A percentile compares a stretch with the other conserved stretches of the same genome.
These are phyloP conservation scores for Spongilla lacustris DNA, from an alignment of 37 sponge, comb jelly and placozoan genomes.

Conservation along the genomic window DNA sequence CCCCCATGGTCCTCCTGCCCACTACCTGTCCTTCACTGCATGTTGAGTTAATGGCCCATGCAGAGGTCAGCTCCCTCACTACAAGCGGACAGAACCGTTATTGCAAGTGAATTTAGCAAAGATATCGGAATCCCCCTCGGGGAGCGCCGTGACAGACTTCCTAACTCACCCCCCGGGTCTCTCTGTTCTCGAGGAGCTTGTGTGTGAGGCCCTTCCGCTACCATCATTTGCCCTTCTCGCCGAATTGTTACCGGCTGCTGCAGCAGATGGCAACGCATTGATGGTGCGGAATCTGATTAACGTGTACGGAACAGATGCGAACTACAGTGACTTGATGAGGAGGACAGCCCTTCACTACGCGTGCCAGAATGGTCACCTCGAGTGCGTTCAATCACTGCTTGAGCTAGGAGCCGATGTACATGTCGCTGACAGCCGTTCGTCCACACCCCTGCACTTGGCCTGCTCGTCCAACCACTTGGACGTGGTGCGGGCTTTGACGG, in stretches of 20 bases:
- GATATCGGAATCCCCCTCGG: not conserved
- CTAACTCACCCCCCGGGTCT: not conserved
- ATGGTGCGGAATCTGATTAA: conserved; percentile 4
- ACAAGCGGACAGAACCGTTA: too few species aligned
- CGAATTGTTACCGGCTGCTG: conserved; percentile 6
- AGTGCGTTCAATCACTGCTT: conserved; percentile 23
- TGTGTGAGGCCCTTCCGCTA: not conserved
- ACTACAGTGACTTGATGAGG: conserved; percentile 42
- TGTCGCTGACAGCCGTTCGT: not conserved
- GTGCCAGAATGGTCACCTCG: not conserved
- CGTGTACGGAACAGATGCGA: conserved; percentile 11
- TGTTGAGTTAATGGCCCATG: too few species aligned
- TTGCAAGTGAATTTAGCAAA: too few species aligned
- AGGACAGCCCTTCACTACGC: conserved; percentile 65
- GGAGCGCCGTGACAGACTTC: conserved; percentile 20
- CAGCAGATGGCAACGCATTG: conserved; percentile 7
- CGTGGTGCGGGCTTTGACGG: not conserved
- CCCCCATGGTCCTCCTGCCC: too few species aligned
- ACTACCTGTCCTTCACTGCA: too few species aligned
- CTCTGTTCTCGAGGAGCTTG: not conserved
- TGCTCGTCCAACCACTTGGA: conserved; percentile 26
- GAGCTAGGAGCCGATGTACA: conserved; percentile 11
- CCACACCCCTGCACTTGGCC: conserved; percentile 58
- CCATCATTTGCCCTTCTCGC: not conserved
- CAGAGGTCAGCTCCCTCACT: too few species aligned